Percentiles rank a stretch among this genome's conserved stretches.
Evolutionary conservation across 37 sponge, comb jelly and placozoan species (phyloP).

Genomic region (Haliclona indistincta): DNA sequence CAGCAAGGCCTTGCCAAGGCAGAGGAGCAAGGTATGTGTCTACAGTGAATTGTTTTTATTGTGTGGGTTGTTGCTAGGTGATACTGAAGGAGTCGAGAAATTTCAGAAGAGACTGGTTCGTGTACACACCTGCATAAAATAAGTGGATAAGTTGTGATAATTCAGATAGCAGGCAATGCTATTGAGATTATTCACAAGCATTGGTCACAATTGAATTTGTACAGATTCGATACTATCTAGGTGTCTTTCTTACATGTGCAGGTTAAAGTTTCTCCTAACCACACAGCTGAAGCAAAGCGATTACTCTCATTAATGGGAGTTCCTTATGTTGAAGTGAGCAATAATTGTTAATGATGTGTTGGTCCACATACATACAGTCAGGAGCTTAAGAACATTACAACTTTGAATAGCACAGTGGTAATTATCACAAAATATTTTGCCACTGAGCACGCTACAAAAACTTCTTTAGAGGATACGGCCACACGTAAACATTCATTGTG

Average conservation of each 20-base stretch:
- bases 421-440: no score
- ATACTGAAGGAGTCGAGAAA: constrained; percentile 82
- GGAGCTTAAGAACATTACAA: no score
- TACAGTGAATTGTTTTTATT: not conserved
- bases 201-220: not conserved
- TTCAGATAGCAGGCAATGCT: no score
- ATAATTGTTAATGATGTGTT: not conserved
- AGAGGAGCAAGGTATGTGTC: constrained; percentile 71
- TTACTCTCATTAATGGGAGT: constrained; percentile 95
- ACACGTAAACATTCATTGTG: no score
- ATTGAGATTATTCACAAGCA: not conserved
- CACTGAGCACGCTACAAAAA: no score
- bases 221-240: not conserved
- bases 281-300: constrained; percentile 88
- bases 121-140: not conserved
- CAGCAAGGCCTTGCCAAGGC: constrained; percentile 81
- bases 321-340: constrained; percentile 77
- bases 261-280: constrained; percentile 93
- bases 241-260: constrained; percentile 17
- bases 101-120: constrained; percentile 88
- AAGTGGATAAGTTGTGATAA: not conserved
- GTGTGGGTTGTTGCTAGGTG: constrained; percentile 45
- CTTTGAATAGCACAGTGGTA: no score
- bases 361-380: not conserved
- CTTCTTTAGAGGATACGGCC: no score